Conservation (phyloP, 2,113 vertebrate genomes). For the Dipodomys ordii region DNA sequence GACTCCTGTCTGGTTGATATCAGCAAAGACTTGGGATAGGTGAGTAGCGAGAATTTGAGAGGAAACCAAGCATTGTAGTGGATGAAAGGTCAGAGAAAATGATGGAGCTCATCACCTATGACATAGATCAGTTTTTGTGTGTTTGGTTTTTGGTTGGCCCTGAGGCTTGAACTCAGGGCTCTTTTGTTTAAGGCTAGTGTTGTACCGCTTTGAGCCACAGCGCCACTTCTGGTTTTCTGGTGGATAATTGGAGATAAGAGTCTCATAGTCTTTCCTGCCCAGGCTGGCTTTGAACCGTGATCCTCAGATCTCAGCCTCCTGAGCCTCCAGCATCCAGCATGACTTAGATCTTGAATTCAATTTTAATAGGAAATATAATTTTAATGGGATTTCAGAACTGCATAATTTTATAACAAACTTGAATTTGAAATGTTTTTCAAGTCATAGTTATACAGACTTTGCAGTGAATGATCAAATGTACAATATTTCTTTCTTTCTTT, state of each 20-base stretch:
- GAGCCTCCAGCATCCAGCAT: neutral
- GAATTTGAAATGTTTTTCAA: conserved; percentile 26
- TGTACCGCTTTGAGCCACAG: too few relatives aligned
- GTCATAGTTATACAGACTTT: neutral
- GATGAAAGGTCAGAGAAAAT: neutral
- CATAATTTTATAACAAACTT: conserved; percentile 35
- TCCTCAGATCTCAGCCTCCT: too few relatives aligned
- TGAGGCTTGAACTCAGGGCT: too few relatives aligned
- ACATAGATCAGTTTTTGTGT: too few relatives aligned
- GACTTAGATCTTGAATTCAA: conserved; percentile 20
- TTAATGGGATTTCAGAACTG: neutral
- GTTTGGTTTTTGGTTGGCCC: too few relatives aligned
- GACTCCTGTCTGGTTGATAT: neutral
- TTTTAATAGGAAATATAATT: neutral
- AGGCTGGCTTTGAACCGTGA: too few relatives aligned
- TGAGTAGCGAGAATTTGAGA: conserved; percentile 12
- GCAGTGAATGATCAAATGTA: neutral
- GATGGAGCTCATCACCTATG: neutral
- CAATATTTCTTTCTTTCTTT: too few relatives aligned
- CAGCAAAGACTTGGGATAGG: neutral
- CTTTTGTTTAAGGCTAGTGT: too few relatives aligned
- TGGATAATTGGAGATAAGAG: too few relatives aligned
- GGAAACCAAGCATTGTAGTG: neutral
- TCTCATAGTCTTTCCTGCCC: too few relatives aligned
- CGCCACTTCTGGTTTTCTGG: too few relatives aligned